Percentiles rank a stretch among this genome's conserved stretches.
Conservation (phyloP, 2,888 invertebrate genomes). For the Lithophane socia region DNA sequence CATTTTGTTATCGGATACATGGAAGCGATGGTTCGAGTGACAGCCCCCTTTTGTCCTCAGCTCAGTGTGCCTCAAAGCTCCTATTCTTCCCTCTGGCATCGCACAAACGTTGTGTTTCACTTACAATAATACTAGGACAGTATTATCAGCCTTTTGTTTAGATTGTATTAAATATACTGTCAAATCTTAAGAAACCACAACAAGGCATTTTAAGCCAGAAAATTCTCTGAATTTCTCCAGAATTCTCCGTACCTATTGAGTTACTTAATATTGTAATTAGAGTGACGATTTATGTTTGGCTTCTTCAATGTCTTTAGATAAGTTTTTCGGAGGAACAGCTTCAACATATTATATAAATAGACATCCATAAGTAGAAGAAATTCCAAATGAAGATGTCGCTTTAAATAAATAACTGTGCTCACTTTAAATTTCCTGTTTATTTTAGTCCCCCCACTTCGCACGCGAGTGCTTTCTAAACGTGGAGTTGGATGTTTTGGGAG, state of each 20-base stretch:
- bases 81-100: slow-evolving; percentile 69
- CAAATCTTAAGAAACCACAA: slow-evolving; percentile 44
- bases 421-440: slow-evolving; percentile 86
- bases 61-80: slow-evolving; percentile 69
- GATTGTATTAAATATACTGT: slow-evolving; percentile 24
- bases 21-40: slow-evolving; percentile 66
- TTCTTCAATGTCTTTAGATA: slow-evolving; percentile 33
- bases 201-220: slow-evolving; percentile 37
- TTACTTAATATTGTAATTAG: slow-evolving; percentile 52
- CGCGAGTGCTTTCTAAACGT: slow-evolving; percentile 75
- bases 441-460: slow-evolving; percentile 80
- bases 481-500: slow-evolving; percentile 72
- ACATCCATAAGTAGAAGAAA: slow-evolving; percentile 80
- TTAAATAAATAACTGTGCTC: slow-evolving; percentile 84
- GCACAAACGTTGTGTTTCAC: slow-evolving; percentile 61
- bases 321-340: slow-evolving; percentile 41
- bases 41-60: slow-evolving; percentile 70
- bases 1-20: slow-evolving; percentile 76
- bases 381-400: slow-evolving; percentile 81
- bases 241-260: slow-evolving; percentile 34
- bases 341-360: slow-evolving; percentile 73
- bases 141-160: slow-evolving; percentile 54
- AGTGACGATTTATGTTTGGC: slow-evolving; percentile 41
- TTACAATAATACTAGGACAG: slow-evolving; percentile 61
- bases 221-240: slow-evolving; percentile 17